Evolutionary conservation across 2,888 invertebrate genomes (phyloP), one percentile per base, ranked within the genome.

Genomic region (Dasysyrphus tricinctus): DNA sequence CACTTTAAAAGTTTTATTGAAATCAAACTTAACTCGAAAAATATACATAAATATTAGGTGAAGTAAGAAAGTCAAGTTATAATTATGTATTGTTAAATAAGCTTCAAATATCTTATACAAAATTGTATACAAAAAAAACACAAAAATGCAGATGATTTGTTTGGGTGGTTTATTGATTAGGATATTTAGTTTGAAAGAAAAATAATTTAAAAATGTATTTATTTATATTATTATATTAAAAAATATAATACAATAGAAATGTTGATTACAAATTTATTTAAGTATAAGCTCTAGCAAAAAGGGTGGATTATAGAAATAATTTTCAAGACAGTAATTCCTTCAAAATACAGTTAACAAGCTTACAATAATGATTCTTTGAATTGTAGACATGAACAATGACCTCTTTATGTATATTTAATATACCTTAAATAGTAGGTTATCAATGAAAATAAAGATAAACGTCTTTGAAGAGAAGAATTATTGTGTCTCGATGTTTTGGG

Each of bases 1-100:
- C 91, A 91, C 91, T 92, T 91, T 91, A 90, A 89, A 91, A 91
- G 90, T 91, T 90, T 85, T 69, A 81, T 85, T 74, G 73, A 85
- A 85, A 81, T 57, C n/a, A 14, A 80, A 80, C 57, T 78, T 34
- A 70, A 37, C 9, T 24, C 24, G 24, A 24, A 29, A 29, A 1
- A 56, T 44, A 42, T 57, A 19, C 2, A 54, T 9, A 37, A 51
- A 8, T 51, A 14, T 16, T 16, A n/a, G 5, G 2, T 44, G 14
- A 44, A 24, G 12, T 63, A 42, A 63, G 0, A 69, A 12, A 56
- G n/a, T 34, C 9, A 56, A 51, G 14, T 44, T 44, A n/a, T n/a
- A n/a, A 5, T 37, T 4, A 24, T 24, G 3, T 24, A 24, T 24
- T 24, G 5, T 57, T 42, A 39, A 19, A 16, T 24, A 37, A 16